A percentile compares a stretch with the other conserved stretches of the same genome.
Conservation (phyloP, 2,113 vertebrate species). For the Thoracochromis brauschi region DNA sequence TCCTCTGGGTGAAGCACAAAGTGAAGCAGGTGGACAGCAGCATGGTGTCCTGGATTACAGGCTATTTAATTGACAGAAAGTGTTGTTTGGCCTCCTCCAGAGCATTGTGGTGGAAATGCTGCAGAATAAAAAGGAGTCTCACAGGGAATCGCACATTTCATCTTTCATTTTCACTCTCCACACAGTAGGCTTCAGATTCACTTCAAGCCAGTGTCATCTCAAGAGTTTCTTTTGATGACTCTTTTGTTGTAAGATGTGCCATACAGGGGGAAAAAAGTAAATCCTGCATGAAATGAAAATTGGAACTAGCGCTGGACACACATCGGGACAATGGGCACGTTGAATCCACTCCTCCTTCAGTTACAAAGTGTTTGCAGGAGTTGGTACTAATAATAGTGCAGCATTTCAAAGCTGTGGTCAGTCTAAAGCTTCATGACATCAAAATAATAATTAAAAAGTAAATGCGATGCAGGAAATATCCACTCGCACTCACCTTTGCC, state of each 20-base stretch:
- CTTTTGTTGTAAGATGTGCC: neutral
- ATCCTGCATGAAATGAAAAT: neutral
- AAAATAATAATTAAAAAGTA: neutral
- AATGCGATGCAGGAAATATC: neutral
- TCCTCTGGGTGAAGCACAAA: neutral
- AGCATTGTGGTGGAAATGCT: neutral
- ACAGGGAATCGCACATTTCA: neutral
- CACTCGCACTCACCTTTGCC: neutral
- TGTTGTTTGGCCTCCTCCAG: neutral
- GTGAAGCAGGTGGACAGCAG: constrained; percentile 25
- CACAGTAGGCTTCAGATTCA: neutral
- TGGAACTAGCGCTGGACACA: neutral
- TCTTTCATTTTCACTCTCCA: neutral
- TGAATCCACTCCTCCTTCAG: neutral
- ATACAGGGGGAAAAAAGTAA: fast-evolving
- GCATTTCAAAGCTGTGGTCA: neutral
- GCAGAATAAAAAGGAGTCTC: neutral
- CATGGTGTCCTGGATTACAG: constrained; percentile 4
- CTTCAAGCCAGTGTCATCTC: neutral
- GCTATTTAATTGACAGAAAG: constrained; percentile 31
- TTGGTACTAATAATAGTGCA: neutral
- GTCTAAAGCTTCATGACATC: neutral
- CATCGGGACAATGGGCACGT: neutral
- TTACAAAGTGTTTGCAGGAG: neutral
- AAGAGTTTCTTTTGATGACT: neutral